Conservation (phyloP, 1,140 invertebrate genomes). For the Brachionus asplanchnoidis region DNA sequence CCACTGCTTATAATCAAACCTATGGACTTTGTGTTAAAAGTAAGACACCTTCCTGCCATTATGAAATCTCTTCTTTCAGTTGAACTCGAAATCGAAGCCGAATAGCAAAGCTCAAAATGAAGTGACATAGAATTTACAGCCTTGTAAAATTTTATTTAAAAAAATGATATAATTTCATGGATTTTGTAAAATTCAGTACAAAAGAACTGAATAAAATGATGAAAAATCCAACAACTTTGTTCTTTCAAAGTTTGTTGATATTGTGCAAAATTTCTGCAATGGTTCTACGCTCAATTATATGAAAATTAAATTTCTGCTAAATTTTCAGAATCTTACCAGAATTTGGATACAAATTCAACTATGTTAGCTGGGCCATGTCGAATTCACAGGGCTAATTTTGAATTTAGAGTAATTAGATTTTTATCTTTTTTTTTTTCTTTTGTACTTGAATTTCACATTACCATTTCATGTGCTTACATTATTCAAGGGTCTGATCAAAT, state of each 20-base stretch:
- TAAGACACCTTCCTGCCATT: slow-evolving; percentile 32
- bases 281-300: not conserved
- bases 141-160: not conserved
- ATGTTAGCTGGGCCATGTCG: too few relatives aligned
- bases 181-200: too few relatives aligned
- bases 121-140: not conserved
- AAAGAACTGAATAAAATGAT: too few relatives aligned
- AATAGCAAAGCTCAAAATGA: slow-evolving; percentile 19
- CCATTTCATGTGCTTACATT: not conserved
- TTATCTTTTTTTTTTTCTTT: too few relatives aligned
- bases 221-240: too few relatives aligned
- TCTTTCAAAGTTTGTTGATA: too few relatives aligned
- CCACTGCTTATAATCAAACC: slow-evolving; percentile 14
- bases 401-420: too few relatives aligned
- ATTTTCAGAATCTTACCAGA: too few relatives aligned
- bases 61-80: slow-evolving; percentile 33
- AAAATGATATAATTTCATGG: not conserved
- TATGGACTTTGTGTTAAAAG: slow-evolving; percentile 37
- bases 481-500: slow-evolving; percentile 31
- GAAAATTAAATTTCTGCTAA: too few relatives aligned
- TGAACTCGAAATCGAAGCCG: slow-evolving; percentile 21
- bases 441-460: too few relatives aligned
- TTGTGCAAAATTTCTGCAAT: not conserved
- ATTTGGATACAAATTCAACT: too few relatives aligned
- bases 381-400: too few relatives aligned